phyloP scores from a whole-genome alignment of 2,888 invertebrate species.

The Siphonodentalium dalli region DNA sequence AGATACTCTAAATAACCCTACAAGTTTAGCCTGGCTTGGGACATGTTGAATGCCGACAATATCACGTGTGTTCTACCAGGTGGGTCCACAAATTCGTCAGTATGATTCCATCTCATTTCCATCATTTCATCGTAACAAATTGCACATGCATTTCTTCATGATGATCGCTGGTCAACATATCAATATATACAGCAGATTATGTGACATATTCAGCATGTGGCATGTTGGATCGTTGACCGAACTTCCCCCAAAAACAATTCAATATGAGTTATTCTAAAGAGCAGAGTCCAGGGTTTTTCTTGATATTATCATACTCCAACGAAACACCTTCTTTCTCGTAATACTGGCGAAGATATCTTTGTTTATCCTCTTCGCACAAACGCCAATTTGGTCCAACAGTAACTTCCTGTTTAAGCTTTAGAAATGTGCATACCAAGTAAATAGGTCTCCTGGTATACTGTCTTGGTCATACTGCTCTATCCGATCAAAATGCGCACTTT shows the following conservation, averaged over 20 bases:
- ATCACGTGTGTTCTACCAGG: constrained; percentile 11
- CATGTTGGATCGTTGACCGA: constrained; percentile 20
- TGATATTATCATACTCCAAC: constrained; percentile 16
- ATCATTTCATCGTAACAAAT: constrained; percentile 20
- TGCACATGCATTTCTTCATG: constrained; percentile 11
- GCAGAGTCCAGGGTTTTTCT: constrained; percentile 24
- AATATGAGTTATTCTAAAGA: constrained; percentile 25
- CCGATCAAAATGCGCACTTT: constrained; percentile 51
- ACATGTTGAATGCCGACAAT: constrained; percentile 3
- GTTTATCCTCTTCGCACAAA: constrained; percentile 31
- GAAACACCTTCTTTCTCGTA: constrained; percentile 23
- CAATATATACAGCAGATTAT: constrained; percentile 2
- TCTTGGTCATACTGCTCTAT: constrained; percentile 2
- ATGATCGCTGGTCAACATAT: constrained; percentile 12
- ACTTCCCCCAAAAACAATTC: constrained; percentile 21
- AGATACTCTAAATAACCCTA: constrained; percentile 20
- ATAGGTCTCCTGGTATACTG: constrained; percentile 35
- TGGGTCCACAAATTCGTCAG: constrained; percentile 22
- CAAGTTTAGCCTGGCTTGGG: constrained; percentile 16
- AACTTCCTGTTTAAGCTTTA: constrained; percentile 44
- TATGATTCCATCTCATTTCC: constrained; percentile 12
- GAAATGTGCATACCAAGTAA: constrained; percentile 39
- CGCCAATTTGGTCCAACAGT: constrained; percentile 38
- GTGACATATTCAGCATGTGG: constrained; percentile 17
- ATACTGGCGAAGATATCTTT: constrained; percentile 32